Conservation (phyloP, 1,140 invertebrate species). For the Conus betulinus region DNA sequence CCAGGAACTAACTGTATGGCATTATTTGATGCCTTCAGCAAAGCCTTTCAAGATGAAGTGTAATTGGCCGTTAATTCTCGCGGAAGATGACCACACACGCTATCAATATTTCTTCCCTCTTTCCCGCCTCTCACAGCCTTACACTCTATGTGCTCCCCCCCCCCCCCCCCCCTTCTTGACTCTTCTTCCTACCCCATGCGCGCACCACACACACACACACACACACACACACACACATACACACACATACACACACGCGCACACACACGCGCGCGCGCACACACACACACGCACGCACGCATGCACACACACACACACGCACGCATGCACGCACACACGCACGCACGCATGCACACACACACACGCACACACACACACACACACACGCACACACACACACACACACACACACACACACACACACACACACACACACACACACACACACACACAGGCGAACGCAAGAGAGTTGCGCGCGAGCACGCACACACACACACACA, state of each 20-base stretch:
- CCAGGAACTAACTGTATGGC: background rate
- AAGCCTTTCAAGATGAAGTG: too few species aligned
- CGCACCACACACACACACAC: slow-evolving; percentile 8
- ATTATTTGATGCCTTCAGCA: too few species aligned
- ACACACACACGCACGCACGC: background rate
- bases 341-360: background rate
- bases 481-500: too few species aligned
- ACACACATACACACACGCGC: background rate
- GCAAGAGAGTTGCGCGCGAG: too few species aligned
- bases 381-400: background rate
- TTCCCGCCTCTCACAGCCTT: background rate
- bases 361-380: background rate
- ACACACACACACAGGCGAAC: too few species aligned
- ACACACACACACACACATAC: background rate
- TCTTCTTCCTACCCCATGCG: slow-evolving; percentile 20
- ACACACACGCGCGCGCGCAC: background rate
- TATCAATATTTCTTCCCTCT: background rate
- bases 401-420: background rate
- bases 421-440: slow-evolving; percentile 13
- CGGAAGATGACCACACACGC: background rate
- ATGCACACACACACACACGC: background rate
- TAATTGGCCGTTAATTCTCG: background rate
- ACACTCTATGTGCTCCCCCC: background rate
- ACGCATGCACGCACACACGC: background rate
- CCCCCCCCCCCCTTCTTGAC: slow-evolving; percentile 18